Conservation (phyloP, 2,797 vertebrate genomes). For the Picus viridis region DNA sequence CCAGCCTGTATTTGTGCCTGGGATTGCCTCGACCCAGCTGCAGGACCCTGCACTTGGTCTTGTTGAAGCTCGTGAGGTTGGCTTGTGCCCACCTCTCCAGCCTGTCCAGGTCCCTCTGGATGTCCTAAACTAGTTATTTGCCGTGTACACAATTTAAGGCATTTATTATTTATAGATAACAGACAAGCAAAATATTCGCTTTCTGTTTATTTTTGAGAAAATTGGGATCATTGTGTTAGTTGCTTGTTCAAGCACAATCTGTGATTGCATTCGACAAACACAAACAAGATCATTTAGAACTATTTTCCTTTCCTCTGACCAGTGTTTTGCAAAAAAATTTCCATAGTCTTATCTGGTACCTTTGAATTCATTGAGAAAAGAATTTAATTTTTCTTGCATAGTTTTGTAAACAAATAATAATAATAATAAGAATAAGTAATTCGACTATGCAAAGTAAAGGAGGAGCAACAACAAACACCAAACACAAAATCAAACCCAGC, state of each 20-base stretch:
- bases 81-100: too few relatives aligned
- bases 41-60: too few relatives aligned
- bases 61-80: too few relatives aligned
- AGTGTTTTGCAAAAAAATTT: slow-evolving; percentile 68
- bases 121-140: slow-evolving; percentile 11
- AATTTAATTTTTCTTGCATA: slow-evolving; percentile 51
- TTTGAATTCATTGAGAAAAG: slow-evolving; percentile 74
- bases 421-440: slow-evolving; percentile 50
- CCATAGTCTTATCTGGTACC: slow-evolving; percentile 58
- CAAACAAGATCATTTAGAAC: background rate
- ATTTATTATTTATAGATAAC: slow-evolving; percentile 23
- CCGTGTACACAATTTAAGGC: background rate
- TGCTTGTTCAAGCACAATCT: slow-evolving; percentile 10
- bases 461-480: background rate
- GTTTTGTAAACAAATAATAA: slow-evolving; percentile 1
- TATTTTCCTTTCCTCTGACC: slow-evolving; percentile 42
- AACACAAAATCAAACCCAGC: background rate
- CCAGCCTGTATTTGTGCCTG: too few relatives aligned
- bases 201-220: background rate
- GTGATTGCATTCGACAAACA: slow-evolving; percentile 52
- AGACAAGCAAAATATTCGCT: background rate
- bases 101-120: too few relatives aligned
- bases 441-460: slow-evolving; percentile 65
- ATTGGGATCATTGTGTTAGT: background rate
- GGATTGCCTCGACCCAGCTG: too few relatives aligned